Base-by-base conservation (phyloP, 2,113 vertebrate species). In the Alexandromys fortis region DNA sequence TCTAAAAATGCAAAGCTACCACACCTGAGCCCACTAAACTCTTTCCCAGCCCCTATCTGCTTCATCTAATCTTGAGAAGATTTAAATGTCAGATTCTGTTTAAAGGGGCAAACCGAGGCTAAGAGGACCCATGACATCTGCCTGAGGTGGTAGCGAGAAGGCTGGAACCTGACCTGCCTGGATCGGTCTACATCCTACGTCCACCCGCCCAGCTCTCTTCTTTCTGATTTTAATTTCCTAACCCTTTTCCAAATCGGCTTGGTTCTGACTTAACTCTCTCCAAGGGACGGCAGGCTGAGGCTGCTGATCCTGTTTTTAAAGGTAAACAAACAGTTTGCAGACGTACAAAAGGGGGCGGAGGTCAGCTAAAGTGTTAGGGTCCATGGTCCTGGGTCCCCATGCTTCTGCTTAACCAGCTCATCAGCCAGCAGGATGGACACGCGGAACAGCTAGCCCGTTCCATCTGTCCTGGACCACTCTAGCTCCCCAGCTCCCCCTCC, bases 261-360 rank as follows among this genome's bases (percentile, higher is more conserved):
- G 42, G 67, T 33, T 75, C 81, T 35, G 61, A 30, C 3, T 42
- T 26, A 1, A 30, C 26, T 92, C 33, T 13, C 52, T 47, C 24
- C 0, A 1, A 1, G 1, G 30, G 58, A 1, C 0, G 0, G 6
- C 2, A 0, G 38, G 47, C 78, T 0, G 24, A 52, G 28, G 72
- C 73, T 30, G 58, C 30, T 1, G 4, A 8, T 33, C 6, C 49
- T 4, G 0, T 22, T 52, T n/a, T 52, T n/a, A 12, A 21, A 61
- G 67, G 86, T 1, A 70, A 28, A 55, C 42, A 35, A 3, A 0
- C 2, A 0, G 1, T 42, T 33, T 2, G 5, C 6, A 4, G 42
- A 8, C 42, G 4, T 0, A 42, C 47, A 42, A 3, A 0, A 19
- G 13, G 7, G 1, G 3, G 24, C 26, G 5, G 9, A 2, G 94